phyloP scores from a whole-genome alignment of 1,140 invertebrate genomes.

The Zaprionus vittiger region DNA sequence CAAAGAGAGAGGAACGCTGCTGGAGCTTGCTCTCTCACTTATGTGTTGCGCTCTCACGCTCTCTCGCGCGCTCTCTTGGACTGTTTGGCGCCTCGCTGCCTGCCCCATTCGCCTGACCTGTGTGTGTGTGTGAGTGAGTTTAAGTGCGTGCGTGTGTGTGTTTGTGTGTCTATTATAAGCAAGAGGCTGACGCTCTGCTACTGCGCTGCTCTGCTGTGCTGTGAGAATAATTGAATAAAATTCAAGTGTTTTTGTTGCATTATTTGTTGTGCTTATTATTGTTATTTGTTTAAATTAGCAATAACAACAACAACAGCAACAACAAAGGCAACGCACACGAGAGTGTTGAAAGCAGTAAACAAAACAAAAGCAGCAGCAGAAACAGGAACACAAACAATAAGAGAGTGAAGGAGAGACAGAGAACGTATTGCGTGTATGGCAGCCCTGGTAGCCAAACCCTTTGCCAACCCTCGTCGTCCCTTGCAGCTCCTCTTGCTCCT shows the following conservation, averaged over 20 bases:
- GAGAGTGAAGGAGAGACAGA: slow-evolving; percentile 14
- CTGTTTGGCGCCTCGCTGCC: slow-evolving; percentile 55
- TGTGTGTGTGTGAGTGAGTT: slow-evolving; percentile 21
- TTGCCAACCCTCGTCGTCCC: slow-evolving; percentile 32
- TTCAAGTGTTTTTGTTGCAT: slow-evolving; percentile 79
- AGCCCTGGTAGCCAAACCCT: slow-evolving; percentile 70
- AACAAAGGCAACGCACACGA: slow-evolving; percentile 20
- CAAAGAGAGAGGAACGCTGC: slow-evolving; percentile 17
- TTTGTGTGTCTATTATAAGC: slow-evolving; percentile 70
- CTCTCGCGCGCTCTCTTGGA: slow-evolving; percentile 3
- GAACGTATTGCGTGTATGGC: slow-evolving; percentile 36
- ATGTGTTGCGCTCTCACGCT: slow-evolving; percentile 17
- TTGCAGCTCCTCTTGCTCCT: not conserved
- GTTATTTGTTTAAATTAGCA: slow-evolving; percentile 81
- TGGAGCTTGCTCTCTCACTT: slow-evolving; percentile 42
- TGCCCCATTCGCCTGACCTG: slow-evolving; percentile 48
- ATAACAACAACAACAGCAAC: slow-evolving; percentile 47
- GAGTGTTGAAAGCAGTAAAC: slow-evolving; percentile 51
- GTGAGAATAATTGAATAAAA: slow-evolving; percentile 76
- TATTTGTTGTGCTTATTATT: slow-evolving; percentile 77
- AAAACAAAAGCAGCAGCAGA: slow-evolving; percentile 19
- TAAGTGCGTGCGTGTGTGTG: slow-evolving; percentile 36
- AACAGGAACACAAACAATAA: slow-evolving; percentile 36
- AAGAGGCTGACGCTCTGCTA: slow-evolving; percentile 50
- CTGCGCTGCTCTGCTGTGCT: slow-evolving; percentile 14